These are phyloP conservation scores for Pasiphila rectangulata DNA, from an alignment of 2,888 invertebrate species.

Conservation along the genomic window DNA sequence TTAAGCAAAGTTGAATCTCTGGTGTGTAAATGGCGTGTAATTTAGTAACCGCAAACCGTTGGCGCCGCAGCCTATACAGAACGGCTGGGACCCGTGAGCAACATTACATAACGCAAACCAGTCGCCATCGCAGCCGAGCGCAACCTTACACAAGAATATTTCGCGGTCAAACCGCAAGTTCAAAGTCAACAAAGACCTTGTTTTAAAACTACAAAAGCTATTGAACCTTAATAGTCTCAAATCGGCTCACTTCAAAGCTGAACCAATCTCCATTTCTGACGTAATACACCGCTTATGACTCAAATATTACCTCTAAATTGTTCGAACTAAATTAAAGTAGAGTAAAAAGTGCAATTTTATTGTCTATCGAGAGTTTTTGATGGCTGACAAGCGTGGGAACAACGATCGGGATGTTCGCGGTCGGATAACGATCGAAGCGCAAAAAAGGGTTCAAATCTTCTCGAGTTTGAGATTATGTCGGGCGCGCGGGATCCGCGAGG, in stretches of 20 bases:
- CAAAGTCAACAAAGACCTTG: slow-evolving; percentile 38
- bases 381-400: slow-evolving; percentile 69
- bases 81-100: slow-evolving; percentile 34
- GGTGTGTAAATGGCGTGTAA: slow-evolving; percentile 41
- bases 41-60: slow-evolving; percentile 49
- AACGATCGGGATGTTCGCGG: slow-evolving; percentile 68
- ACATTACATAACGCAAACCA: slow-evolving; percentile 68
- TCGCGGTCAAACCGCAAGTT: slow-evolving; percentile 47
- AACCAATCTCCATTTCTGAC: slow-evolving; percentile 25
- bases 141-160: slow-evolving; percentile 42
- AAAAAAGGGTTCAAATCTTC: slow-evolving; percentile 74
- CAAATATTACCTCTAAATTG: slow-evolving; percentile 39
- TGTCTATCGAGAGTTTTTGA: slow-evolving; percentile 60
- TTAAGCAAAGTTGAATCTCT: background rate
- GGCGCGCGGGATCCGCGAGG: slow-evolving; percentile 43
- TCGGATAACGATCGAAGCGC: slow-evolving; percentile 74
- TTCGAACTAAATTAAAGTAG: slow-evolving; percentile 51
- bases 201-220: slow-evolving; percentile 25
- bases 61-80: slow-evolving; percentile 34
- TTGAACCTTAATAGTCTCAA: slow-evolving; percentile 28
- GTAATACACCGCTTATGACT: slow-evolving; percentile 25
- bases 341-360: slow-evolving; percentile 67
- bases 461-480: slow-evolving; percentile 60
- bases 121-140: slow-evolving; percentile 43
- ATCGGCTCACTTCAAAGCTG: slow-evolving; percentile 31